Conservation (phyloP, 2,113 vertebrate species). For the Passerina amoena region DNA sequence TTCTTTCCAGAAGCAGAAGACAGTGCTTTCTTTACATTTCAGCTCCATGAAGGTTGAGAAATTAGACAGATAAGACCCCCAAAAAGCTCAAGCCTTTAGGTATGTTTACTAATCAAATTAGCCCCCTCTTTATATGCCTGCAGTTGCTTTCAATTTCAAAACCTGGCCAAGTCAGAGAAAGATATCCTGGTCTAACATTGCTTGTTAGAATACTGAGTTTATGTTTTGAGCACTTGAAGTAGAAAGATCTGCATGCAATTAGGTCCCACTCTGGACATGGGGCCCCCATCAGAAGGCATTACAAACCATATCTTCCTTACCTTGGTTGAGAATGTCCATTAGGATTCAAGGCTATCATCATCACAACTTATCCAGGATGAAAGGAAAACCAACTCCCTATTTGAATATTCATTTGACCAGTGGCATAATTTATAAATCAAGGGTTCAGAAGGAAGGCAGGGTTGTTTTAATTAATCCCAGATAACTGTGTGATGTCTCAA, state of each 20-base stretch:
- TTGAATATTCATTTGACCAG: not conserved
- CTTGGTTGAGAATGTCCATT: not conserved
- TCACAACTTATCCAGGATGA: not conserved
- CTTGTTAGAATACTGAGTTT: not conserved
- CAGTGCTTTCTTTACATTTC: not conserved
- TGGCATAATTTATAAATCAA: not conserved
- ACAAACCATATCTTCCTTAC: not conserved
- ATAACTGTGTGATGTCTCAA: not conserved
- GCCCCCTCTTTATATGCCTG: not conserved
- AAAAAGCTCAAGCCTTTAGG: not conserved
- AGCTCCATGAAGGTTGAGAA: not conserved
- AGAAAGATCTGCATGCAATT: not conserved
- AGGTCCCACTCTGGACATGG: not conserved
- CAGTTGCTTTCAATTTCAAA: not conserved
- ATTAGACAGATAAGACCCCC: not conserved
- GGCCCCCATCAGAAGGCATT: not conserved
- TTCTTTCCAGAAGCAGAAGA: not conserved
- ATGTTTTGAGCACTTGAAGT: not conserved
- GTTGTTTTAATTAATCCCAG: not conserved
- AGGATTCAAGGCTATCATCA: not conserved
- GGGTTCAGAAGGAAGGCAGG: not conserved
- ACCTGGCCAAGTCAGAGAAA: not conserved
- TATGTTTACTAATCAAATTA: not conserved
- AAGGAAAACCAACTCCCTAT: not conserved
- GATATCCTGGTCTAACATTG: not conserved